Percentiles rank a stretch among this genome's conserved stretches.
phyloP scores from a whole-genome alignment of 2,888 invertebrate genomes.

The Pediacus dermestoides region DNA sequence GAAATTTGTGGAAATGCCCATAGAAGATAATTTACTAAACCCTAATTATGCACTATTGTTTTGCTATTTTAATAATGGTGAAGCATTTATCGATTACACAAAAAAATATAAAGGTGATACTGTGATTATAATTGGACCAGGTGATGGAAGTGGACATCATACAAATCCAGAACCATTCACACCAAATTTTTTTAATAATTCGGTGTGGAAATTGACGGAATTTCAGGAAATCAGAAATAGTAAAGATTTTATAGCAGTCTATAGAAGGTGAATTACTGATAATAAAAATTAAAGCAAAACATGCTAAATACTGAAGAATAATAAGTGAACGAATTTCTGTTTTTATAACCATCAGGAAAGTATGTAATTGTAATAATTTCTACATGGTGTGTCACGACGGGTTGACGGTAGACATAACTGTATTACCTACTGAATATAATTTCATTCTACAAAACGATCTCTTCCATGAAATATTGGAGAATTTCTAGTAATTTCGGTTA shows the following conservation, averaged over 20 bases:
- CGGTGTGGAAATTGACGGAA: slow-evolving; percentile 56
- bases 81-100: slow-evolving; percentile 67
- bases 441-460: too few species aligned
- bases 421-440: too few species aligned
- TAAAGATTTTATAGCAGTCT: slow-evolving; percentile 64
- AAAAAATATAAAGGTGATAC: slow-evolving; percentile 60
- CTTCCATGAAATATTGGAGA: too few species aligned
- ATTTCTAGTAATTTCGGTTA: too few species aligned
- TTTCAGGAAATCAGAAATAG: slow-evolving; percentile 60
- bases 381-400: too few species aligned
- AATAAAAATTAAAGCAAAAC: too few species aligned
- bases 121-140: slow-evolving; percentile 73
- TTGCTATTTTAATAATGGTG: slow-evolving; percentile 75
- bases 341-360: slow-evolving; percentile 11
- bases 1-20: slow-evolving; percentile 54
- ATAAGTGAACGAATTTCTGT: too few species aligned
- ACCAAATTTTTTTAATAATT: slow-evolving; percentile 47
- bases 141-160: slow-evolving; percentile 58
- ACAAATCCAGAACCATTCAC: slow-evolving; percentile 71
- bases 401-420: too few species aligned
- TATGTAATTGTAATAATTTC: slow-evolving; percentile 12
- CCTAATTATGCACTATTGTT: slow-evolving; percentile 63
- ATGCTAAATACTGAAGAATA: too few species aligned
- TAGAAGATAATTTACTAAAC: slow-evolving; percentile 32
- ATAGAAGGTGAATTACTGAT: slow-evolving; percentile 41